Percentiles rank a stretch among this genome's conserved stretches.
These are phyloP conservation scores for Heterotis niloticus DNA, from an alignment of 2,113 vertebrate genomes.

Conservation along the genomic window DNA sequence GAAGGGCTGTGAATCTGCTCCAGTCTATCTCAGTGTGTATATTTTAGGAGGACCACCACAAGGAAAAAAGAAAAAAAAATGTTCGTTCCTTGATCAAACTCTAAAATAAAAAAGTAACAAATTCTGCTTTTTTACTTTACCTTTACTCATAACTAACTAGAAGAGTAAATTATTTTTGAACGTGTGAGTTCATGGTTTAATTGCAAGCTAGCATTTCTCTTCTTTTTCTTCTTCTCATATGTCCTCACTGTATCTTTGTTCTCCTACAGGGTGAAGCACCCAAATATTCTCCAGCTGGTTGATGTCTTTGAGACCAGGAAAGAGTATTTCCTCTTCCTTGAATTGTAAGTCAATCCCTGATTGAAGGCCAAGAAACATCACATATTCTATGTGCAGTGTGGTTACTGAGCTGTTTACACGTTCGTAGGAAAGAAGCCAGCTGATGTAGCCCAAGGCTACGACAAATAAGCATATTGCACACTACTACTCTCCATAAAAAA, in stretches of 20 bases:
- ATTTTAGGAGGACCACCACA: too few species aligned
- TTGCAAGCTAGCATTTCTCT: not conserved
- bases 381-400: not conserved
- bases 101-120: too few species aligned
- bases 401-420: not conserved
- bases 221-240: not conserved
- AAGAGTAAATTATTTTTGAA: not conserved
- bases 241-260: not conserved
- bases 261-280: slow-evolving; percentile 87
- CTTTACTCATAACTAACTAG: too few species aligned
- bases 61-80: too few species aligned
- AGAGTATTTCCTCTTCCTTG: slow-evolving; percentile 96
- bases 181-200: not conserved
- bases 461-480: not conserved
- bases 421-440: not conserved
- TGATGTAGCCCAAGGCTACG: not conserved
- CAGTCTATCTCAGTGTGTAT: too few species aligned
- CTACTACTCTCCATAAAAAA: not conserved
- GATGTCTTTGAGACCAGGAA: slow-evolving; percentile 96
- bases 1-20: too few species aligned
- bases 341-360: slow-evolving; percentile 78
- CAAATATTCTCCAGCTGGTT: slow-evolving; percentile 93
- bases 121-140: too few species aligned
- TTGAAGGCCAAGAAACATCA: not conserved
- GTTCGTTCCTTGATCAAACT: too few species aligned